Conservation (phyloP, 2,888 invertebrate species). For the Eustalomyia histrio region DNA sequence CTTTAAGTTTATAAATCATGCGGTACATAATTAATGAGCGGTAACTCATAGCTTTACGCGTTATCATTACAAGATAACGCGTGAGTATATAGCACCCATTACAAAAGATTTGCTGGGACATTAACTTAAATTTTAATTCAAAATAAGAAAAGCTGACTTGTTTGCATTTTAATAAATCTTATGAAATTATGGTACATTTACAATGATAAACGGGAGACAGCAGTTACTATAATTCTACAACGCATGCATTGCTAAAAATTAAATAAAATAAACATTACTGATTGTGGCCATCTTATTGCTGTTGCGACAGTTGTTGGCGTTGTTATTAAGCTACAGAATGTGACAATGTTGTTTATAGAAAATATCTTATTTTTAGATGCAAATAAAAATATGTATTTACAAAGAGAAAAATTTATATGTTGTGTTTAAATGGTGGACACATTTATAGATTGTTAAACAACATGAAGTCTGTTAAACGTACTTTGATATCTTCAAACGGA, state of each 20-base stretch:
- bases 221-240: slow-evolving; percentile 31
- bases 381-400: neutral
- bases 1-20: no score
- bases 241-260: slow-evolving; percentile 14
- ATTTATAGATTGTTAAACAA: slow-evolving; percentile 45
- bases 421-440: slow-evolving; percentile 22
- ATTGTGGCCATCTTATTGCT: slow-evolving; percentile 36
- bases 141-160: neutral
- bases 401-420: slow-evolving; percentile 14
- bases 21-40: no score
- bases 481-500: no score
- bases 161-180: neutral
- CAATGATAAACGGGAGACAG: slow-evolving; percentile 51
- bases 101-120: no score
- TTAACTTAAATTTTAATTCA: neutral
- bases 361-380: slow-evolving; percentile 50
- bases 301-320: neutral
- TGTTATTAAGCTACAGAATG: slow-evolving; percentile 21
- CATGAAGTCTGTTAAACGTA: slow-evolving; percentile 26
- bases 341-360: slow-evolving; percentile 18
- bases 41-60: no score
- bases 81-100: no score
- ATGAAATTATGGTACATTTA: slow-evolving; percentile 40
- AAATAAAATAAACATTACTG: slow-evolving; percentile 41
- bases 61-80: no score